Percentiles rank a stretch among this genome's conserved stretches.
phyloP scores from a whole-genome alignment of 2,113 vertebrate species.

The Elachura formosa region DNA sequence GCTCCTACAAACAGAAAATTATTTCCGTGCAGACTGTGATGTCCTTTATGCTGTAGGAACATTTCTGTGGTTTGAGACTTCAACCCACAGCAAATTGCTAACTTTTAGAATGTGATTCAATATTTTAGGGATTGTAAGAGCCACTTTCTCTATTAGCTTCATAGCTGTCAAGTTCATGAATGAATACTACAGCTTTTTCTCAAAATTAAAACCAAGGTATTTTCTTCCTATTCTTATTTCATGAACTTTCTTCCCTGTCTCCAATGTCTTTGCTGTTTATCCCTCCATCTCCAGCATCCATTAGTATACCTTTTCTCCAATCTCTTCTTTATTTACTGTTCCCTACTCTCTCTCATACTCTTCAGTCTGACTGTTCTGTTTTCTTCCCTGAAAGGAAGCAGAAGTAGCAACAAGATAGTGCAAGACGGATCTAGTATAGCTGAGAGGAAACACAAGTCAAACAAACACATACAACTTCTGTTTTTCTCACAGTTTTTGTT shows the following conservation, averaged over 20 bases:
- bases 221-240: background rate
- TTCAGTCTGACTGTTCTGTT: background rate
- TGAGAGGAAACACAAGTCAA: background rate
- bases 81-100: background rate
- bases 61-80: background rate
- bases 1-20: background rate
- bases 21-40: background rate
- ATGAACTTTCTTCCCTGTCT: background rate
- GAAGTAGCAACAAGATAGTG: background rate
- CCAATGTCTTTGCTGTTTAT: background rate
- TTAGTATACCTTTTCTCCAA: background rate
- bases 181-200: background rate
- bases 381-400: conserved; percentile 16
- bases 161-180: background rate
- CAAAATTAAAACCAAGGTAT: background rate
- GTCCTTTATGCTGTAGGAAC: background rate
- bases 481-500: background rate
- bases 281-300: background rate
- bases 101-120: background rate
- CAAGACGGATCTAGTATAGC: background rate
- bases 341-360: background rate
- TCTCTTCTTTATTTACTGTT: background rate
- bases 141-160: background rate
- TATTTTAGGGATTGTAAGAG: background rate
- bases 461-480: background rate